Conservation (phyloP, 2,113 vertebrate species). For the Gambusia holbrooki region DNA sequence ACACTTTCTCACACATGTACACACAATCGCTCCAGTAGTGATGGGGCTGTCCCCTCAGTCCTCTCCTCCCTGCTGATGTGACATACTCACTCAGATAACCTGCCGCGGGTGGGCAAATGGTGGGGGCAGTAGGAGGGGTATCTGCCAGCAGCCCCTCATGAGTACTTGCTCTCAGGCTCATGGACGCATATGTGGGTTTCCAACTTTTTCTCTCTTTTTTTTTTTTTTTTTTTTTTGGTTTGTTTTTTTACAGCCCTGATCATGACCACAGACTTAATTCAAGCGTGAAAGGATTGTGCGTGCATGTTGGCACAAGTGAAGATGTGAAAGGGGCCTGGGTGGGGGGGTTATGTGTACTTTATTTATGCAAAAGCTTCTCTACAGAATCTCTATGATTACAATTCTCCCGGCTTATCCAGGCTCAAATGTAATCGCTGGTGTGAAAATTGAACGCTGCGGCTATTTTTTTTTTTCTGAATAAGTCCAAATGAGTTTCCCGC, state of each 20-base stretch:
- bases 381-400: slow-evolving; percentile 24
- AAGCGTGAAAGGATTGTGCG: slow-evolving; percentile 47
- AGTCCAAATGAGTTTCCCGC: slow-evolving; percentile 10
- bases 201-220: neutral
- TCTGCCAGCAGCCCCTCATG: slow-evolving; percentile 60
- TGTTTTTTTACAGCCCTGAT: slow-evolving; percentile 34
- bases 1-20: slow-evolving; percentile 34
- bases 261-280: slow-evolving; percentile 48
- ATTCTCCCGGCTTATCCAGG: slow-evolving; percentile 30
- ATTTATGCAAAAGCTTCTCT: slow-evolving; percentile 11
- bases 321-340: slow-evolving; percentile 17
- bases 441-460: neutral
- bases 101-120: slow-evolving; percentile 44
- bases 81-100: slow-evolving; percentile 71
- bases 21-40: slow-evolving; percentile 37
- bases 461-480: slow-evolving; percentile 14
- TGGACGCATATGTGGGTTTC: slow-evolving; percentile 18
- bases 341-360: slow-evolving; percentile 27
- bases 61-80: slow-evolving; percentile 56
- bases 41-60: slow-evolving; percentile 51
- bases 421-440: slow-evolving; percentile 21
- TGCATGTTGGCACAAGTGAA: slow-evolving; percentile 31
- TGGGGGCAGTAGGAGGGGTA: slow-evolving; percentile 51
- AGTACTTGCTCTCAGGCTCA: slow-evolving; percentile 38
- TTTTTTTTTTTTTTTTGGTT: too few species aligned